Evolutionary conservation across 1,140 invertebrate species (phyloP).

Genomic region (Nomia melanderi): DNA sequence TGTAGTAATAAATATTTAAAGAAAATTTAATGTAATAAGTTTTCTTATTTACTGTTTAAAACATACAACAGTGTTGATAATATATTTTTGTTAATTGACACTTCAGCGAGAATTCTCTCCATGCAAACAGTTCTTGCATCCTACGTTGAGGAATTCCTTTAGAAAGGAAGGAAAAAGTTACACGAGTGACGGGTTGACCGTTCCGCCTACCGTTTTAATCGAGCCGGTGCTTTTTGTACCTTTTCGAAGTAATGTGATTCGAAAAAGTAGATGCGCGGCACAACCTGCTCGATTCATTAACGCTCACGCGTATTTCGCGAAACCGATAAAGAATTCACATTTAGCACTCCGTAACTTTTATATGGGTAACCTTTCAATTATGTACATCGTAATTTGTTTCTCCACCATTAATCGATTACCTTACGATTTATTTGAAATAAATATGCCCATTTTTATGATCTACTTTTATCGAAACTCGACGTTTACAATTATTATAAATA

Average conservation of each 20-base stretch:
- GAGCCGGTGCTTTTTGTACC: constrained; percentile 24
- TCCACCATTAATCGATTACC: no score
- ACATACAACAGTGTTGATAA: neutral
- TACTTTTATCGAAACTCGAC: no score
- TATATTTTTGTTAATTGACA: constrained; percentile 20
- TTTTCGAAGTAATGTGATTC: constrained; percentile 30
- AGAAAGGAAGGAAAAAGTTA: constrained; percentile 39
- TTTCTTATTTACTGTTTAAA: no score
- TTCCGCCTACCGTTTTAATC: constrained; percentile 54
- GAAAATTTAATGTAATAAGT: neutral
- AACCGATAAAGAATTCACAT: neutral
- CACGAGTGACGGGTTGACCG: constrained; percentile 42
- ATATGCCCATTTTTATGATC: no score
- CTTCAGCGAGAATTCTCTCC: constrained; percentile 2
- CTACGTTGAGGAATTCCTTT: constrained; percentile 20
- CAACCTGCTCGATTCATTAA: constrained; percentile 10
- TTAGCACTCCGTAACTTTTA: neutral
- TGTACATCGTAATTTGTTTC: no score
- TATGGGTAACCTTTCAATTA: no score
- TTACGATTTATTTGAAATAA: no score
- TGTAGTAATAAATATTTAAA: neutral
- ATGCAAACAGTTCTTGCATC: constrained; percentile 29
- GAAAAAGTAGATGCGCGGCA: constrained; percentile 9
- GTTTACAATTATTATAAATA: no score
- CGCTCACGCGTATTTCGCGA: neutral